Conservation (phyloP, 2,797 vertebrate species). For the Xiphorhynchus erythropygius region DNA sequence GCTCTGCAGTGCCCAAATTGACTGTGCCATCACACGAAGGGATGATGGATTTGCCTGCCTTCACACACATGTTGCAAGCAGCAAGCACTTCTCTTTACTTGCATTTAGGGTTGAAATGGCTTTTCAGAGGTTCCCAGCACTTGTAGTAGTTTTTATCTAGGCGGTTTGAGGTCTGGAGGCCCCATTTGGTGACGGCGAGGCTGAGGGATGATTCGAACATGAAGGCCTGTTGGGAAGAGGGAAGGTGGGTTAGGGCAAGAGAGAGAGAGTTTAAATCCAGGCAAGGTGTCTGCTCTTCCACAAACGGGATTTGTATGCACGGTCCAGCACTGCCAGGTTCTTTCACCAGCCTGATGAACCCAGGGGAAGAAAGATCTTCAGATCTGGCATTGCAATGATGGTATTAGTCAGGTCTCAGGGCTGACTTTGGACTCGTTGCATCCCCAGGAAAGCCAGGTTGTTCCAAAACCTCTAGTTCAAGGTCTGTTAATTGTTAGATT, state of each 20-base stretch:
- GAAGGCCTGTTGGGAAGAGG: slow-evolving; percentile 83
- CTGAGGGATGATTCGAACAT: slow-evolving; percentile 97
- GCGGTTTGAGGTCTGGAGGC: slow-evolving; percentile 84
- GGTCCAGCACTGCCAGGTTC: not conserved
- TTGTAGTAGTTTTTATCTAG: slow-evolving; percentile 92
- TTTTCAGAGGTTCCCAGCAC: slow-evolving; percentile 91
- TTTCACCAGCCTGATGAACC: not conserved
- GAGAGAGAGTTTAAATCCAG: not conserved
- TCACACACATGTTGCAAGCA: not conserved
- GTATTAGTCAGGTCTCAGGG: not conserved
- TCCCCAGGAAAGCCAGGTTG: not conserved
- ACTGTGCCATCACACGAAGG: accelerated
- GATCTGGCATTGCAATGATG: not conserved
- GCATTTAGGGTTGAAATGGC: slow-evolving; percentile 86
- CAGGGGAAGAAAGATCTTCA: not conserved
- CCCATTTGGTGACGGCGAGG: slow-evolving; percentile 93
- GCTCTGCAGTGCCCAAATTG: accelerated
- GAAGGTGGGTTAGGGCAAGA: not conserved
- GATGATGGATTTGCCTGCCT: not conserved
- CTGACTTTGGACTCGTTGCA: not conserved
- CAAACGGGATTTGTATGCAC: not conserved
- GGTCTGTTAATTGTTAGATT: not conserved
- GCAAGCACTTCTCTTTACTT: slow-evolving; percentile 64
- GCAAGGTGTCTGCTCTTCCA: not conserved
- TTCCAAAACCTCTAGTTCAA: not conserved